Evolutionary conservation across 2,888 invertebrate species (phyloP), one percentile per base, ranked within the genome.

Genomic region (Resseliella maxima): DNA sequence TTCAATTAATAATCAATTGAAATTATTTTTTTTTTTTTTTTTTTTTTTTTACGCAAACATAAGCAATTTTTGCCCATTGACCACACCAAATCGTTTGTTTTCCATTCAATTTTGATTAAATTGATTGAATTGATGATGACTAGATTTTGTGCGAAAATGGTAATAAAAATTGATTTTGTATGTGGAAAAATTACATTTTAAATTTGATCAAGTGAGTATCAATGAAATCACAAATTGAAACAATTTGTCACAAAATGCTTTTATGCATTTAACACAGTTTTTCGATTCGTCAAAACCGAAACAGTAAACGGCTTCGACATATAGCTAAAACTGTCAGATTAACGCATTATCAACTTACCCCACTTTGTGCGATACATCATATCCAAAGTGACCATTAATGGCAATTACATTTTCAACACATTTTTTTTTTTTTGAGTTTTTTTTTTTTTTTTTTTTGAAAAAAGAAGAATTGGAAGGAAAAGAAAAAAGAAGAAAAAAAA

Each of bases 261-360:
- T 24, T 24, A 59, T 24, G 59, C 0, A 15, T 59, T 6, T 59
- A 24, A 3, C 5, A 83, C 83, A 83, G 83, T 83, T 72, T 27
- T 72, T 72, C 72, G 15, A 31, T n/a, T 31, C 72, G 72, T 72
- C 31, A 72, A 72, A 31, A 12, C n/a, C 72, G 72, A 10, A 72
- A 15, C 2, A 31, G n/a, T 15, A 8, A 31, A 72, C 72, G 72
- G 31, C 3, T 72, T 72, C 31, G 72, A 72, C 31, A 72, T 15
- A 15, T 0, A 12, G 72, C 59, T 31, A 38, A 38, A 38, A 83
- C 83, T 83, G 83, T 83, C 24, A 83, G 83, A 83, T 38, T n/a
- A 83, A 83, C 8, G 83, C n/a, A 38, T 83, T 83, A 6, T 38
- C 38, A 38, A 36, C 83, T 83, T 83, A 83, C 83, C 83, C 83